Evolutionary conservation across 2,797 vertebrate species (phyloP).

Genomic region (Phoebastria nigripes): DNA sequence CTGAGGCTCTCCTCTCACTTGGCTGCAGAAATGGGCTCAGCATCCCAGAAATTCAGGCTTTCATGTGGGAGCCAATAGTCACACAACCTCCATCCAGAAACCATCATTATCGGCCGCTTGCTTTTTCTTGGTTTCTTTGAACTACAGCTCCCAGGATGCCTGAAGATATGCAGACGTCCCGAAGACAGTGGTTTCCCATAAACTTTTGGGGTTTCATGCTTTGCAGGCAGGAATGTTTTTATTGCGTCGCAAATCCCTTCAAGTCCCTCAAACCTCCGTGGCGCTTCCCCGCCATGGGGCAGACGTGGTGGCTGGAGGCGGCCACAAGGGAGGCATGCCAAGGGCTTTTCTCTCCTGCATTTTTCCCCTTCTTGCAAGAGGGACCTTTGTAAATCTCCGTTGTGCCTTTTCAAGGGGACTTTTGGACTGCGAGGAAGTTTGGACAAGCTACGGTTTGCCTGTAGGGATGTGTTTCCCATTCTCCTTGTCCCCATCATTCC

Average conservation of each 20-base stretch:
- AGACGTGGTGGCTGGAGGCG: not conserved
- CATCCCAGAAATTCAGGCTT: constrained; percentile 55
- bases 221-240: constrained; percentile 69
- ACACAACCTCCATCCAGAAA: constrained; percentile 60
- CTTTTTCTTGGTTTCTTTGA: constrained; percentile 57
- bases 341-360: not conserved
- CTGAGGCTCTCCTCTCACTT: constrained; percentile 16
- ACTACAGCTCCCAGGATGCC: constrained; percentile 72
- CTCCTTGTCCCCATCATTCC: not conserved
- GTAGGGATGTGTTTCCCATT: not conserved
- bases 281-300: not conserved
- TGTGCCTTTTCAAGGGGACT: not conserved
- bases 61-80: constrained; percentile 61
- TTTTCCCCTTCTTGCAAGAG: not conserved
- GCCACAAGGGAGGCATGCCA: not conserved
- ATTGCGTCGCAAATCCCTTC: constrained; percentile 44
- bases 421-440: not conserved
- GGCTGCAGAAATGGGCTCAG: constrained; percentile 45
- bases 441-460: not conserved
- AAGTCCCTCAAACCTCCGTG: not conserved
- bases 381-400: not conserved
- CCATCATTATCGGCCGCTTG: constrained; percentile 31
- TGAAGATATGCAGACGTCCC: constrained; percentile 70
- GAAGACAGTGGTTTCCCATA: constrained; percentile 73
- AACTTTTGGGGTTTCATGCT: constrained; percentile 70